Percentiles rank a stretch among this genome's conserved stretches.
phyloP scores from a whole-genome alignment of 1,140 invertebrate species.

The Melipona quadrifasciata region DNA sequence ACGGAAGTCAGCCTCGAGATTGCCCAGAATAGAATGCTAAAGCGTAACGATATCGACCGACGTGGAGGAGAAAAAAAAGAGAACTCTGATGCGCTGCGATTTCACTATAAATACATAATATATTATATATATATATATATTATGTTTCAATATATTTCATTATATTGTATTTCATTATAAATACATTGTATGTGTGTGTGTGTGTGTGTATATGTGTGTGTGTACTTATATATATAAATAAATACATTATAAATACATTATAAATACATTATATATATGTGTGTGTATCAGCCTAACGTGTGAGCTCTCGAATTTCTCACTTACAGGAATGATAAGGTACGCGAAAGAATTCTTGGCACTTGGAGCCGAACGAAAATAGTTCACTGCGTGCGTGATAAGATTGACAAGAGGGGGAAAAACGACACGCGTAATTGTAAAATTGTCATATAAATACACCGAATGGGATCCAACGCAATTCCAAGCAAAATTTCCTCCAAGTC shows the following conservation, averaged over 20 bases:
- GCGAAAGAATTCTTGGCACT: background rate
- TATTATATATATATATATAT: background rate
- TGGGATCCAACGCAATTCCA: too few relatives aligned
- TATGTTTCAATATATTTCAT: too few relatives aligned
- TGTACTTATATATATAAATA: too few relatives aligned
- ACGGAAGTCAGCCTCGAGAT: slow-evolving; percentile 26
- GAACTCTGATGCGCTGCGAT: slow-evolving; percentile 11
- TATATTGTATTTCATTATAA: slow-evolving; percentile 23
- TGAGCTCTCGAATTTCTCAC: background rate
- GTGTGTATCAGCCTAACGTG: background rate
- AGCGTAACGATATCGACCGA: slow-evolving; percentile 14
- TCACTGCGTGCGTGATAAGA: background rate
- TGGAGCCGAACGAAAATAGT: background rate
- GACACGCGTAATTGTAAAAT: too few relatives aligned
- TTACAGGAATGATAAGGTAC: background rate
- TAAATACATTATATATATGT: too few relatives aligned
- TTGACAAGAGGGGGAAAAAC: background rate
- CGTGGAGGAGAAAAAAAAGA: background rate
- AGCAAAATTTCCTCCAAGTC: too few relatives aligned
- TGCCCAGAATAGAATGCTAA: slow-evolving; percentile 30
- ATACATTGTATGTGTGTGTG: background rate
- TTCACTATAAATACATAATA: background rate
- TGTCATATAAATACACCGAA: too few relatives aligned
- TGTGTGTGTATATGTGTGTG: too few relatives aligned
- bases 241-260: background rate